Evolutionary conservation across 2,113 vertebrate species (phyloP), one percentile per base, ranked within the genome.

Genomic region (Phyllostomus hastatus): DNA sequence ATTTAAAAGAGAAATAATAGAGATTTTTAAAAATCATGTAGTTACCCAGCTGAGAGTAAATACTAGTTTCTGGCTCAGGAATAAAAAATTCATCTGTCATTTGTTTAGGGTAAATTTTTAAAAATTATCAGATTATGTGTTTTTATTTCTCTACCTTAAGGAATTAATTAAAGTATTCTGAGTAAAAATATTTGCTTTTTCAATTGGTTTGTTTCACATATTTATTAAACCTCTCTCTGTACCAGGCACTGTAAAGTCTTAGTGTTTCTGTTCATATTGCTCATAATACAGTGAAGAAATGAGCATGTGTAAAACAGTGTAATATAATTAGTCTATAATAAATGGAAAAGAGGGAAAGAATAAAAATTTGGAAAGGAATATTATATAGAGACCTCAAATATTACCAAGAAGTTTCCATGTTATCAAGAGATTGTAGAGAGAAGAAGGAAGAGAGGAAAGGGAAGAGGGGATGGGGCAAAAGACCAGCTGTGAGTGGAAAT

Each of bases 71-170:
- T 92, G 22, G 1, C 52, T 33, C 15, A 22, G 16, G 3, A 69
- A 70, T 73, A 78, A 61, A 90, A 76, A 24, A 4, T 75, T 43
- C 48, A 90, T 70, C 24, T 94, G 26, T 72, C 11, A 90, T 69
- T 54, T 81, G 43, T 5, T n/a, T 87, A 35, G 4, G 28, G 19
- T 38, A 48, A 69, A 92, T 7, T 54, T 95, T 35, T 61, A 31
- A 75, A 54, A 88, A 28, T 46, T 8, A 54, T 81, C 33, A 79
- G 4, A 70, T 50, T 94, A 9, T 81, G 20, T 90, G 2, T 28
- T 89, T 85, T 92, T 70, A 85, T 81, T 84, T 70, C 10, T 19
- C 54, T 46, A 0, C 12, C 8, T 86, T 52, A 93, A 86, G 3
- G 3, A 59, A 46, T 43, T 83, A 52, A 84, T 66, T 15, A 64